phyloP scores from a whole-genome alignment of 2,888 invertebrate species.

The Ceriagrion tenellum region DNA sequence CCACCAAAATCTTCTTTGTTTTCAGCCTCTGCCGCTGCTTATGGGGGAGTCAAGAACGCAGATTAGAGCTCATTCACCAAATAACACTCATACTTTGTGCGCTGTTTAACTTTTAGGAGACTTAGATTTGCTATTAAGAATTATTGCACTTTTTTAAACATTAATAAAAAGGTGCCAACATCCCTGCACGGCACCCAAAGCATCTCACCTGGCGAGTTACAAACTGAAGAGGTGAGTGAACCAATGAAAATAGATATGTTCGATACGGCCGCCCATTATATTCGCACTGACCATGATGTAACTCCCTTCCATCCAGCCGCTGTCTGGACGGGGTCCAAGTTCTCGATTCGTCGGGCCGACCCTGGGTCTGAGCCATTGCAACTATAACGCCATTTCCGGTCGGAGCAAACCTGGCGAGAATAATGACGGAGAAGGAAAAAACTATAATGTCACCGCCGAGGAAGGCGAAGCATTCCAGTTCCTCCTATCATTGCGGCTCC shows the following conservation, averaged over 20 bases:
- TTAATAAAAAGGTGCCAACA: too few species aligned
- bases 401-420: neutral
- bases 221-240: neutral
- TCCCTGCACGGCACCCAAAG: too few species aligned
- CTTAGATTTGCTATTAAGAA: too few species aligned
- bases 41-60: too few species aligned
- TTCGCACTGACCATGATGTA: neutral
- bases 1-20: too few species aligned
- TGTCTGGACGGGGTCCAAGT: neutral
- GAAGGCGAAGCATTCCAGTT: neutral
- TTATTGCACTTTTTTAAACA: too few species aligned
- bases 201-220: too few species aligned
- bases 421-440: neutral
- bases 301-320: neutral
- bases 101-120: too few species aligned
- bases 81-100: too few species aligned
- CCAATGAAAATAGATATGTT: neutral
- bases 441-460: neutral
- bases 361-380: neutral
- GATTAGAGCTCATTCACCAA: too few species aligned
- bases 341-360: neutral
- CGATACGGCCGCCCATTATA: neutral
- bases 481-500: neutral
- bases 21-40: too few species aligned
- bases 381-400: neutral